phyloP scores from a whole-genome alignment of 2,113 vertebrate genomes.

The Aleadryas rufinucha region DNA sequence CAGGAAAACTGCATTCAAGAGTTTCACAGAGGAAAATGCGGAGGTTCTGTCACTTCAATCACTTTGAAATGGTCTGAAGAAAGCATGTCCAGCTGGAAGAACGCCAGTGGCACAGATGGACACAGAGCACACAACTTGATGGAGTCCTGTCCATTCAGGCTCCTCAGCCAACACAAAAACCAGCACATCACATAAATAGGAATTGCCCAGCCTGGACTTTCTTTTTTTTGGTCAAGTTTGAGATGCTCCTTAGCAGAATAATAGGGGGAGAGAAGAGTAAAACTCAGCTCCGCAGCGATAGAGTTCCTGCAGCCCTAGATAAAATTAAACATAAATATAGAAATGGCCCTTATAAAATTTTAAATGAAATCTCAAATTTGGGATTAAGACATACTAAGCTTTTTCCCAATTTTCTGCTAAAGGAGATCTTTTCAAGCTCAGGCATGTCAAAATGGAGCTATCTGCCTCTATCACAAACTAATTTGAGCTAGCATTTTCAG shows the following conservation, averaged over 20 bases:
- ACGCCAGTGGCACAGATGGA: not conserved
- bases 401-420: slow-evolving; percentile 57
- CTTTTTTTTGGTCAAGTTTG: not conserved
- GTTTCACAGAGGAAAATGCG: not conserved
- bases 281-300: not conserved
- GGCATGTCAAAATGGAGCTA: slow-evolving; percentile 49
- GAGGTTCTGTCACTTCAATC: not conserved
- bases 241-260: not conserved
- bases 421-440: slow-evolving; percentile 53
- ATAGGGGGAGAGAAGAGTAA: not conserved
- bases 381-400: slow-evolving; percentile 52
- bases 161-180: not conserved
- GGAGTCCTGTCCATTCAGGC: not conserved
- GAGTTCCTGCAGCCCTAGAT: slow-evolving; percentile 32
- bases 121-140: not conserved
- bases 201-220: not conserved
- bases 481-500: slow-evolving; percentile 60
- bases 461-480: slow-evolving; percentile 55
- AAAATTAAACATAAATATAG: slow-evolving; percentile 45
- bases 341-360: slow-evolving; percentile 18
- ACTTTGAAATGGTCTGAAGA: not conserved
- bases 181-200: not conserved
- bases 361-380: slow-evolving; percentile 32
- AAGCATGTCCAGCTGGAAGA: not conserved
- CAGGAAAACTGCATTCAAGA: not conserved